Base-by-base conservation (phyloP, 2,113 vertebrate species). In the Psilopogon haemacephalus region DNA sequence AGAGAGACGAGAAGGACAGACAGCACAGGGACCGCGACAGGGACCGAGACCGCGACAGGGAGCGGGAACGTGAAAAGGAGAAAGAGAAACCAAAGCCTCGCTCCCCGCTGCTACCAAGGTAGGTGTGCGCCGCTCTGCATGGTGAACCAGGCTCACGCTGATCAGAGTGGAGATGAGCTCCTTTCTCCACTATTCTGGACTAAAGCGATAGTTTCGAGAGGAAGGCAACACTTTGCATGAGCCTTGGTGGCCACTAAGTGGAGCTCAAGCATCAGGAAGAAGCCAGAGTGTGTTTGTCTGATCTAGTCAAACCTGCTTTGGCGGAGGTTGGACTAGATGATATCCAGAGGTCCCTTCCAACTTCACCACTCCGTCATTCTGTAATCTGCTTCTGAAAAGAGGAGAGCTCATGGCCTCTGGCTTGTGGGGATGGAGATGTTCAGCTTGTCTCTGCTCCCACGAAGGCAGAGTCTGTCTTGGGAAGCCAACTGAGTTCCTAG, bases 41-140 rank as follows among this genome's bases (percentile, higher is more conserved):
- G 46, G 94, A 96, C 13, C 70, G 95, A 2, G 96, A 97, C 11
- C 63, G 96, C 21, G 98, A 99, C 32, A 44, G 97, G 24, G 97
- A 99, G n/a, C 89, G 97, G 30, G 99, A 99, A 11, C 98, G 99
- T 20, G 99, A 99, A 8, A 99, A 99, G 32, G 99, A 99, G 48
- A 99, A 99, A 44, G 99, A 99, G 23, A 98, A 98, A 82, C 93
- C 98, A 6, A 99, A 99, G 90, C 97, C 98, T 1, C 98, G 98
- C 9, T 98, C 99, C 5, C 99, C 99, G 1, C 95, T 98, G 87
- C 98, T 98, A 0, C 98, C 98, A 0, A 98, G 98, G 99, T 99
- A 92, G 96, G 98, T 21, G 32, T 4, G 17, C 1, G 32, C 14
- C 5, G 0, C 15, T 70, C 30, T 20, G 27, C 26, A 4, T 68